A percentile compares a stretch with the other conserved stretches of the same genome.
Conservation (phyloP, 2,113 vertebrate species). For the Ploceus nigricollis region DNA sequence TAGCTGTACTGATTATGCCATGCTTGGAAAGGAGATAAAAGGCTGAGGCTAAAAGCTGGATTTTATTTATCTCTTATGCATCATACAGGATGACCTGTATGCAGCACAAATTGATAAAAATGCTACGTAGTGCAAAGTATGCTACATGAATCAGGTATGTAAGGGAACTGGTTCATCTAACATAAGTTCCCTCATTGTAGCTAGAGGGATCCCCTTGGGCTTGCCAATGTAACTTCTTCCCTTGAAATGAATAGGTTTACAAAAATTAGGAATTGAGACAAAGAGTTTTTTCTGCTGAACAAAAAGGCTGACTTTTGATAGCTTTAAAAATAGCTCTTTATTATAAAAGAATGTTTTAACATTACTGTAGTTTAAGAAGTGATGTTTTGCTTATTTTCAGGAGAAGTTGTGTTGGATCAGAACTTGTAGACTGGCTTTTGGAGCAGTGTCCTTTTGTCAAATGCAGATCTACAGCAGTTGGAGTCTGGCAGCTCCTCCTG, state of each 20-base stretch:
- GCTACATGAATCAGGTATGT: background rate
- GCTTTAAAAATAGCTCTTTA: background rate
- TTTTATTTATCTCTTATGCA: background rate
- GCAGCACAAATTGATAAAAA: background rate
- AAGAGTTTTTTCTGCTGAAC: background rate
- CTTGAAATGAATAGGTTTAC: background rate
- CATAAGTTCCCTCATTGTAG: background rate
- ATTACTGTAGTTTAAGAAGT: background rate
- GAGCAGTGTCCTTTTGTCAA: conserved; percentile 91
- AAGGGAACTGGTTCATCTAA: background rate
- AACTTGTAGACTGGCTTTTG: conserved; percentile 95
- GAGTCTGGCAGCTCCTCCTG: conserved; percentile 94
- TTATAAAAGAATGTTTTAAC: background rate
- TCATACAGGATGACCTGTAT: background rate
- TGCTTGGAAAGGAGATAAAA: background rate
- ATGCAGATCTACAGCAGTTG: conserved; percentile 84
- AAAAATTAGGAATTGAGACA: background rate
- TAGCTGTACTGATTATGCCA: background rate
- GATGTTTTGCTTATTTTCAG: conserved; percentile 66
- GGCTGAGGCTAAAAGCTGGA: background rate
- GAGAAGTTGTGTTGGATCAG: conserved; percentile 91
- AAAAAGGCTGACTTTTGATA: background rate
- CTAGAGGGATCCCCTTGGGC: background rate
- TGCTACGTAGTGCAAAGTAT: background rate
- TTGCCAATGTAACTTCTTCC: background rate